Base-by-base conservation (phyloP, 2,797 vertebrate genomes). In the Pelobates cultripes region DNA sequence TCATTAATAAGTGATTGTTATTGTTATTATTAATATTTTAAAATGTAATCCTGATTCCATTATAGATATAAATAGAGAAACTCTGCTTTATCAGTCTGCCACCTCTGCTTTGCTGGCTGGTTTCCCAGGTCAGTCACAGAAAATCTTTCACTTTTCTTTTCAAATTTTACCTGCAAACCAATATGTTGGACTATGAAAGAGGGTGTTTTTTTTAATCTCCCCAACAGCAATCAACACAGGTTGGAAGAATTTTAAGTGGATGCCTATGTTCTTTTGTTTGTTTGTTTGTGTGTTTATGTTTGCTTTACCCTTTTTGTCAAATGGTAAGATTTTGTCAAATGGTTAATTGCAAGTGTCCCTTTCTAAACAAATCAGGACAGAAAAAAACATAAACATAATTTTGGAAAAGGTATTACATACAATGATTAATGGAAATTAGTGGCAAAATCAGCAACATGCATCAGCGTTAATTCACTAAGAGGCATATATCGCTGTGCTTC, bases 61-160 rank as follows among this genome's bases (percentile, higher is more conserved):
- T 82, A 45, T 69, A 60, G 47, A 70, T 28, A 53, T 74, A 73
- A 66, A 78, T 83, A 75, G 75, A 75, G 78, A 83, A 74, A 73
- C 53, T 78, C 53, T 70, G 10, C 44, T 51, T 43, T 55, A 73
- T 73, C 76, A 67, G 69, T 78, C 51, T 69, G 12, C 45, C 70
- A 83, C 71, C 76, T 78, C 75, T 78, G 74, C 73, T 83, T 83
- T 78, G 70, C 70, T 83, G 76, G 76, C 53, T 53, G 43, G 70
- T 74, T 83, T 83, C 81, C 81, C 66, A 75, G 71, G 81, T 83
- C 70, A 83, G 70, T 9, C 60, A 4, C 45, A 13, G 64, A 43
- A 51, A 74, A 74, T 70, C 76, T 78, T 83, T 83, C 44, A 78
- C 78, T 75, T 78, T 83, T 70, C 74, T 83, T 51, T 83, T 75